Evolutionary conservation across 2,113 vertebrate species (phyloP).

Genomic region (Alexandromys fortis): DNA sequence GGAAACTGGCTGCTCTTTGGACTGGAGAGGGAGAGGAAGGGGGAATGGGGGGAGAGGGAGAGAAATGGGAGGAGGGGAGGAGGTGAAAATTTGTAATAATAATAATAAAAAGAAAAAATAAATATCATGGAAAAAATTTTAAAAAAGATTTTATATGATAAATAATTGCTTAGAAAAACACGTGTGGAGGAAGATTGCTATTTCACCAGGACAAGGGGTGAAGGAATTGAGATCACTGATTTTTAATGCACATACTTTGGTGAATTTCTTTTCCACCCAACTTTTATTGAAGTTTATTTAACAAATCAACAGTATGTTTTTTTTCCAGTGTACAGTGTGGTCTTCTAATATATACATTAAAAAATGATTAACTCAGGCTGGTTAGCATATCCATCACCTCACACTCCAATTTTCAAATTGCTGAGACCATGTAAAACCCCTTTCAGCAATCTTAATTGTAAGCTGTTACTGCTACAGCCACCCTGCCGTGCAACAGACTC

Average conservation of each 20-base stretch:
- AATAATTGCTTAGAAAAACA: conserved; percentile 36
- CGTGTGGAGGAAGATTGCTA: conserved; percentile 1
- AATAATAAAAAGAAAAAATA: too few relatives aligned
- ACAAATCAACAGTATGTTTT: neutral
- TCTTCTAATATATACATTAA: neutral
- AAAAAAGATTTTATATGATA: neutral
- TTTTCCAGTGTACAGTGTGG: neutral
- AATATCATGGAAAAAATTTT: too few relatives aligned
- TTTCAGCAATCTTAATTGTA: neutral
- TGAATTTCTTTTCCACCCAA: neutral
- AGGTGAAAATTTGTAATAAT: too few relatives aligned
- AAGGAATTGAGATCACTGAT: neutral
- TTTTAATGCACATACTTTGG: conserved; percentile 25
- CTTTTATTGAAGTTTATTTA: neutral
- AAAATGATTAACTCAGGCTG: neutral
- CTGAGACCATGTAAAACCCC: neutral
- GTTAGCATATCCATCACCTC: neutral
- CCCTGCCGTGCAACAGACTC: neutral
- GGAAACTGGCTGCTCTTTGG: too few relatives aligned
- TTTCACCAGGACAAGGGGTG: neutral
- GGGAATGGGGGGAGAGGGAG: too few relatives aligned
- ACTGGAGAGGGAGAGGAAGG: too few relatives aligned
- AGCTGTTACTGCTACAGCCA: neutral
- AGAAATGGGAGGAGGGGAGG: too few relatives aligned
- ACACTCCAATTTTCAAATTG: neutral